These are phyloP conservation scores for Anneissia japonica DNA, from an alignment of 35 echinoderm and acorn worm species.

Conservation along the genomic window DNA sequence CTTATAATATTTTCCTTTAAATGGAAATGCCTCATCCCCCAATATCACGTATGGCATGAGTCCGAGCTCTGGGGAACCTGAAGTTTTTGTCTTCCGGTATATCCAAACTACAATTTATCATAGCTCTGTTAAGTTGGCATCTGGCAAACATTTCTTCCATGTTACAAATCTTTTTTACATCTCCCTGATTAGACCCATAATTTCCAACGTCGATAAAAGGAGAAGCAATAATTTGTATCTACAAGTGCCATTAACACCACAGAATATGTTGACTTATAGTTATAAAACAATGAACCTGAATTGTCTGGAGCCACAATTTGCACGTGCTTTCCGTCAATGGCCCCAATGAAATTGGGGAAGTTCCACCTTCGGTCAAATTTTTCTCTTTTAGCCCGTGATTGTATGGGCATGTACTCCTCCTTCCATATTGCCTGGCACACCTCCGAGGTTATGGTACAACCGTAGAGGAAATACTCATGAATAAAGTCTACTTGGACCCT, in stretches of 20 bases:
- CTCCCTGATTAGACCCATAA: neutral
- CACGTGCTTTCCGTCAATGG: conserved; percentile 16
- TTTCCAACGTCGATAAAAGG: neutral
- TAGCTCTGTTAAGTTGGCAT: neutral
- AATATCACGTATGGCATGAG: conserved; percentile 4
- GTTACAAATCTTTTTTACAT: too few species aligned
- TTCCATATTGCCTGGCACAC: too few species aligned
- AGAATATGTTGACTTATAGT: conserved; percentile 4
- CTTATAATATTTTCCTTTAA: too few species aligned
- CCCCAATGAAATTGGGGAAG: conserved; percentile 4
- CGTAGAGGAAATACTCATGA: too few species aligned
- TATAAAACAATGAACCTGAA: neutral
- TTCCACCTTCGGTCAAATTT: neutral
- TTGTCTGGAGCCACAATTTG: neutral
- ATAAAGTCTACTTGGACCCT: too few species aligned
- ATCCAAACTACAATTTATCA: neutral
- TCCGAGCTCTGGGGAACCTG: neutral
- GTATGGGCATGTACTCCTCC: too few species aligned
- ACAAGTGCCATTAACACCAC: neutral
- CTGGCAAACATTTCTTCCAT: neutral
- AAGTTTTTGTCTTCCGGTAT: neutral
- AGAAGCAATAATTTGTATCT: neutral
- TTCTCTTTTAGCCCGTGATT: too few species aligned
- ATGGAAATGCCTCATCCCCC: conserved; percentile 40
- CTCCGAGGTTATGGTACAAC: too few species aligned